Percentiles rank a stretch among this genome's conserved stretches.
Conservation (phyloP, 1,140 invertebrate species). For the Drosophila bocqueti region DNA sequence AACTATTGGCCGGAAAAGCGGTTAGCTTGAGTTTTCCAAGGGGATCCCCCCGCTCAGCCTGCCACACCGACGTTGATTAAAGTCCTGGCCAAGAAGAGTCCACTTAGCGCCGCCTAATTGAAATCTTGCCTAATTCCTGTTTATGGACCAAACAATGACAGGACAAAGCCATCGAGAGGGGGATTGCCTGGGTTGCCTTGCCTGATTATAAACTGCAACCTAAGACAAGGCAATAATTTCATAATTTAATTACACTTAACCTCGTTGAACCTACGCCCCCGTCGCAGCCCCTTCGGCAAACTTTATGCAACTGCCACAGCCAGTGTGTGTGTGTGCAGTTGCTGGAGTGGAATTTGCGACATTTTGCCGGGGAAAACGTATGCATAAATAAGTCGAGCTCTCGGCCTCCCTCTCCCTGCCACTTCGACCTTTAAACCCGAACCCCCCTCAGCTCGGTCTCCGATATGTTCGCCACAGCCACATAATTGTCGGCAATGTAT, state of each 20-base stretch:
- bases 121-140: constrained; percentile 71
- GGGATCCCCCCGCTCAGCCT: not conserved
- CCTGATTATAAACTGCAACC: constrained; percentile 79
- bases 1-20: constrained; percentile 34
- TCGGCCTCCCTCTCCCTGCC: constrained; percentile 26
- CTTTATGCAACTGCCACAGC: constrained; percentile 66
- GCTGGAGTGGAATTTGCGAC: constrained; percentile 47
- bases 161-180: not conserved
- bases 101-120: constrained; percentile 70
- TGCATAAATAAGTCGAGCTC: constrained; percentile 76
- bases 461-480: constrained; percentile 41
- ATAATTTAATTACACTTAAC: constrained; percentile 84
- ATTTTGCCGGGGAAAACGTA: constrained; percentile 70
- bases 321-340: constrained; percentile 24
- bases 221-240: constrained; percentile 82
- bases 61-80: constrained; percentile 26
- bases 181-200: constrained; percentile 42
- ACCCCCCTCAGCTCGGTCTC: not conserved
- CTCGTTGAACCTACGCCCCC: constrained; percentile 62
- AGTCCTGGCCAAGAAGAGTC: constrained; percentile 27
- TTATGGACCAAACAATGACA: constrained; percentile 58
- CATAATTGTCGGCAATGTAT: constrained; percentile 83
- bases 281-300: constrained; percentile 33
- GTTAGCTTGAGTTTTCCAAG: constrained; percentile 8
- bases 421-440: constrained; percentile 8